Evolutionary conservation across 2,113 vertebrate species (phyloP), one percentile per base, ranked within the genome.

Genomic region (Cinclus mexicanus): DNA sequence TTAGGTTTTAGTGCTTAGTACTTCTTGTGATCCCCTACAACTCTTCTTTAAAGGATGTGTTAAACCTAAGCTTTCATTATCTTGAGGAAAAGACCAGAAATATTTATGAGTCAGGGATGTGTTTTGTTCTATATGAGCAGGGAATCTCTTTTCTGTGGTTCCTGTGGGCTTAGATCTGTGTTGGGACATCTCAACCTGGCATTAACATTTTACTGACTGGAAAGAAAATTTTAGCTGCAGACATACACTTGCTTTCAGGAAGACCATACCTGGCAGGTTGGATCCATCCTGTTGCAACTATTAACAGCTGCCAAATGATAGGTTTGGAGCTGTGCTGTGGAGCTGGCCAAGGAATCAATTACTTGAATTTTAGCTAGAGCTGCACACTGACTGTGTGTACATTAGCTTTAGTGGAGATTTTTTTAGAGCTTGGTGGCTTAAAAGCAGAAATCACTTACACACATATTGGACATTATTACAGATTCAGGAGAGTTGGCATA

Each of bases 361-460:
- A 94, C 90, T 88, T 94, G 85, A 63, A 70, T 86, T 95, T 96
- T 83, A 93, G 88, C 60, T 86, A 41, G 82, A 75, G 82, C 79
- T 88, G 83, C 82, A 50, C 79, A 53, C 57, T 79, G 84, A 61
- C 89, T 89, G 70, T 94, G 74, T 84, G 57, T 88, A 85, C 84
- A 90, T 97, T 93, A 96, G 60, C 79, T 95, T 90, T 86, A 85
- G 82, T 81, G 68, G 64, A 90, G 92, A 90, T 93, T 94, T 87
- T 44, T 91, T 90, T 94, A 95, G 90, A 94, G 63, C 90, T 95
- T 82, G 86, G 93, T 87, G 86, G 92, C 87, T 96, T 95, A 94
- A 93, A 97, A 96, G 93, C 95, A 93, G 87, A 95, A 95, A 95
- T 95, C 93, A 88, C 81, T 95, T 92, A 68, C 72, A 60, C 87